Evolutionary conservation across 2,888 invertebrate species (phyloP), one percentile per base, ranked within the genome.

Genomic region (Zele albiditarsus): DNA sequence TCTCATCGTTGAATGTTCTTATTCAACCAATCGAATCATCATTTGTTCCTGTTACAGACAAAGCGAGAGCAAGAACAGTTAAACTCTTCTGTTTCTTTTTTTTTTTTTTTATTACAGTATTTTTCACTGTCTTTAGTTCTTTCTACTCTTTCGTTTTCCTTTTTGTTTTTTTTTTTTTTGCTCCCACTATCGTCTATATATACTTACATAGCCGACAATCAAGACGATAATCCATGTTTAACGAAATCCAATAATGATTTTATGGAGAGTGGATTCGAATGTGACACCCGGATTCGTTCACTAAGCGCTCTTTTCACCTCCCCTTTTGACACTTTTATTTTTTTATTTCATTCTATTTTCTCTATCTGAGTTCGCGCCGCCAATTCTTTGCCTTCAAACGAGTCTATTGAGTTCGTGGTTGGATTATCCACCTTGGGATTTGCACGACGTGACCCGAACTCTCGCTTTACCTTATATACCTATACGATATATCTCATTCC

Each of bases 171-270:
- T 14, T 3, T 23, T 31, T 69, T 28, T 25, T 38, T 6, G 14
- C 8, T 38, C 38, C 33, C 20, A 27, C 69, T 16, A 28, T 73
- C 28, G 16, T 67, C 16, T 60, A 46, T 28, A 28, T 68, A 46
- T 70, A 27, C n/a, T 28, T 38, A 58, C 49, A 70, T 68, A 8
- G 31, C 65, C 73, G 58, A 70, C 75, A 63, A 57, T 38, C 57
- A 31, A 62, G 27, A 49, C 71, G 73, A 77, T 80, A 77, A 77
- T 79, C 72, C 73, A 60, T 78, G 75, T 72, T 78, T 78, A 79
- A 76, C 66, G 75, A 77, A 75, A 77, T 77, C 78, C 79, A 75
- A 78, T 81, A 78, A 78, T 76, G 70, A 78, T 79, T 79, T 74
- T 71, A 63, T 76, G 33, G 73, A 77, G 73, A 75, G 76, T 62